Evolutionary conservation across 1,140 invertebrate genomes (phyloP), one percentile per base, ranked within the genome.

Genomic region (Caenorhabditis latens): DNA sequence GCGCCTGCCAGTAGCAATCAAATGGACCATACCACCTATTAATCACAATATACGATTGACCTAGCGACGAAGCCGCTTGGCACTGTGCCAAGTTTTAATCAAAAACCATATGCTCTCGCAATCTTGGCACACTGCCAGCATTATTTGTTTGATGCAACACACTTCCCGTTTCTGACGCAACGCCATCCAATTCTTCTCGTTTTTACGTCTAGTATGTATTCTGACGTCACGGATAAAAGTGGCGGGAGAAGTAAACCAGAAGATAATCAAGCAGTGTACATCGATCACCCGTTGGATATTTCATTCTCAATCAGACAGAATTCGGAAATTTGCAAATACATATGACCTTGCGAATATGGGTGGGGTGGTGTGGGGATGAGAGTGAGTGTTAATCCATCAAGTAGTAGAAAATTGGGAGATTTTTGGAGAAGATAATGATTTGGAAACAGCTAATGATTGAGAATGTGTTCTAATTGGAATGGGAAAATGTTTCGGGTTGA

Each of bases 351-450:
- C 46, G 14, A 79, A 46, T 61, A 53, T 53, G 50, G 50, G 24
- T 63, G 32, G 0, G 32, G 32, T n/a, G n/a, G n/a, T 63, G 61
- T 9, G 57, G n/a, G 24, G 61, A 40, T 63, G 61, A n/a, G n/a
- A 53, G 50, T 58, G 40, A 50, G 40, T 79, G 71, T 79, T 79
- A 79, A 79, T 79, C 71, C 46, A 79, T 79, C 71, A 79, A 79
- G 40, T 79, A 50, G 46, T n/a, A 7, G 9, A 43, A 46, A 32
- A 71, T 46, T 7, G 43, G 71, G 11, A 79, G 71, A 79, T 79
- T 79, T 79, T 79, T 24, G 46, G n/a, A 24, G 24, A 46, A 43
- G 71, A 79, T 79, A 79, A 46, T 40, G 4, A 32, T n/a, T 24
- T 79, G 71, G 46, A 53, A 48, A 21, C 32, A 16, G 7, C n/a